Evolutionary conservation across 2,113 vertebrate species (phyloP).

Genomic region (Odontesthes bonariensis): DNA sequence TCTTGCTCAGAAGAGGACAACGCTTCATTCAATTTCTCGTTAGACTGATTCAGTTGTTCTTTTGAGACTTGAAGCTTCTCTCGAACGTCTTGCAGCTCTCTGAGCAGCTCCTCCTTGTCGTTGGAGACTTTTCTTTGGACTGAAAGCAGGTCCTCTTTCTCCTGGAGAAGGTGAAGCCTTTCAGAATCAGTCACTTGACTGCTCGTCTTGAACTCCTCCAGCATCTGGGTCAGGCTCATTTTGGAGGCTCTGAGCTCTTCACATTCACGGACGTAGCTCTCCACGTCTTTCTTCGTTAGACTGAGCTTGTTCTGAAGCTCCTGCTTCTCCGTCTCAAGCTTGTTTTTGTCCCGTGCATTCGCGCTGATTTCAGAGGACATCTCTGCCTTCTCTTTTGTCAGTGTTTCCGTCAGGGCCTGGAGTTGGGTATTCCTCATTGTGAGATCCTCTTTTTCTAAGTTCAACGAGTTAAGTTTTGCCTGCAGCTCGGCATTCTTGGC

Average conservation of each 20-base stretch:
- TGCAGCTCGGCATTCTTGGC: slow-evolving; percentile 81
- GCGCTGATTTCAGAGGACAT: slow-evolving; percentile 74
- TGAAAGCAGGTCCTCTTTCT: slow-evolving; percentile 87
- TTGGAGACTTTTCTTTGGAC: slow-evolving; percentile 81
- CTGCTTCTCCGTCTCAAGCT: slow-evolving; percentile 59
- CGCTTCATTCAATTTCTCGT: slow-evolving; percentile 72
- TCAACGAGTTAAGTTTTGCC: slow-evolving; percentile 74
- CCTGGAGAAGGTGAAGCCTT: slow-evolving; percentile 84
- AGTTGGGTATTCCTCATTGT: slow-evolving; percentile 77
- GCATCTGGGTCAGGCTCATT: slow-evolving; percentile 76
- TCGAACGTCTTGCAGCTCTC: slow-evolving; percentile 78
- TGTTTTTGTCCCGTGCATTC: slow-evolving; percentile 72
- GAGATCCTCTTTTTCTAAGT: slow-evolving; percentile 81
- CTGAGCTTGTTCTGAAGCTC: slow-evolving; percentile 79
- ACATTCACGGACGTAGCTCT: slow-evolving; percentile 69
- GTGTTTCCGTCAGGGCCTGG: slow-evolving; percentile 76
- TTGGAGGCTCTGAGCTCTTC: slow-evolving; percentile 85
- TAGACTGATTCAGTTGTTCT: slow-evolving; percentile 68
- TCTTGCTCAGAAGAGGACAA: slow-evolving; percentile 78
- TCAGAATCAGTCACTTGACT: slow-evolving; percentile 85
- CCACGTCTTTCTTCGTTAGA: slow-evolving; percentile 72
- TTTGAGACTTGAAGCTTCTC: slow-evolving; percentile 75
- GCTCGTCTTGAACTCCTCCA: slow-evolving; percentile 88
- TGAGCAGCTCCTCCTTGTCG: slow-evolving; percentile 85
- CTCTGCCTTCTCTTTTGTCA: slow-evolving; percentile 77